Percentiles rank a stretch among this genome's conserved stretches.
Evolutionary conservation across 2,888 invertebrate species (phyloP).

Genomic region (Azorinus chamasolen): DNA sequence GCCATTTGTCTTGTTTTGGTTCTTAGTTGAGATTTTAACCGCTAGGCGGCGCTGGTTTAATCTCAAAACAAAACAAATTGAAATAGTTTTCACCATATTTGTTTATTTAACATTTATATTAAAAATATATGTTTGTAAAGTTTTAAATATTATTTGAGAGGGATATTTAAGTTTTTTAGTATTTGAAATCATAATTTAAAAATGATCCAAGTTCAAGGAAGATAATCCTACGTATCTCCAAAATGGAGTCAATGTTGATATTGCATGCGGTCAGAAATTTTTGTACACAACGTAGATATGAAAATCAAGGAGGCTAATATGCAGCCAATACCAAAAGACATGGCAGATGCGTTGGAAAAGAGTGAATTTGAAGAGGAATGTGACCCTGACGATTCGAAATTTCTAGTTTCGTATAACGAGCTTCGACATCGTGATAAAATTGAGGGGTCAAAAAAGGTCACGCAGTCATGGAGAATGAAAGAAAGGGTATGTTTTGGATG

Average conservation of each 20-base stretch:
- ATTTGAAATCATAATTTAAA: no score
- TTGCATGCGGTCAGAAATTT: constrained; percentile 5
- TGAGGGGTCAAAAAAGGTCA: constrained; percentile 89
- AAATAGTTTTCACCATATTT: background rate
- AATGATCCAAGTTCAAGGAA: constrained; percentile 3
- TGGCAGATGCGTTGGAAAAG: constrained; percentile 35
- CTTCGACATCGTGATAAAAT: constrained; percentile 92
- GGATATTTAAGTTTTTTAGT: no score
- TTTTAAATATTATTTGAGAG: no score
- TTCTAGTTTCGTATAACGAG: constrained; percentile 91
- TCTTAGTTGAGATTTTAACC: constrained; percentile 2
- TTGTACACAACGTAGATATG: constrained; percentile 12
- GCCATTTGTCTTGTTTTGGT: constrained; percentile 23
- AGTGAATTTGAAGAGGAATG: constrained; percentile 72
- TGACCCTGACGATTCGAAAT: constrained; percentile 75
- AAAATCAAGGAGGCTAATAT: constrained; percentile 16
- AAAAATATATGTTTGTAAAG: no score
- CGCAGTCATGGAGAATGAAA: constrained; percentile 96
- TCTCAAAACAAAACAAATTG: background rate
- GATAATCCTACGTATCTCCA: constrained; percentile 12
- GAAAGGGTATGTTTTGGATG: constrained; percentile 85
- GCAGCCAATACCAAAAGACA: constrained; percentile 42
- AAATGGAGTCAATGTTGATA: constrained; percentile 15
- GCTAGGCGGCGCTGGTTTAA: background rate
- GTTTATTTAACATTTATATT: no score